These are phyloP conservation scores for Chloroceryle inda DNA, from an alignment of 2,797 vertebrate genomes.

Conservation along the genomic window DNA sequence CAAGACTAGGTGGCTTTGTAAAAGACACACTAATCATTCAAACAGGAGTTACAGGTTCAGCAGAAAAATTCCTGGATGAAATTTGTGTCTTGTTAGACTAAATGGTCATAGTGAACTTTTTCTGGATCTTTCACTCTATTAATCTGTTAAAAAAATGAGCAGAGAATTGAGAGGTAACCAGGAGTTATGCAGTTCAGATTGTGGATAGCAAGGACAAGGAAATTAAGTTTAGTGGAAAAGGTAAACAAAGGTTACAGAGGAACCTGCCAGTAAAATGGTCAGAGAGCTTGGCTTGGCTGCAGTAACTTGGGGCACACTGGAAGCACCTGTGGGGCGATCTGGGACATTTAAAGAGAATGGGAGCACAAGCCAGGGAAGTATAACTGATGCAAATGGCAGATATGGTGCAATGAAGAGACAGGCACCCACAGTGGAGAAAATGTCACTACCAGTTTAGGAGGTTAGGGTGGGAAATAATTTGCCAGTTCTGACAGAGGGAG, in stretches of 20 bases:
- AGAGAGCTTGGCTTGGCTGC: background rate
- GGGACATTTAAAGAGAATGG: background rate
- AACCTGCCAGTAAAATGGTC: background rate
- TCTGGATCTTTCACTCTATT: background rate
- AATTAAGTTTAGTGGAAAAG: background rate
- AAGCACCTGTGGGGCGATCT: background rate
- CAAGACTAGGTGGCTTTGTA: constrained; percentile 24
- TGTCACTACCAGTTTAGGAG: background rate
- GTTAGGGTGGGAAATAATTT: background rate
- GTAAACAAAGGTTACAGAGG: background rate
- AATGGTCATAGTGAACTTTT: background rate
- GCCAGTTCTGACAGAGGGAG: constrained; percentile 1
- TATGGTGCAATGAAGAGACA: background rate
- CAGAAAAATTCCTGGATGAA: constrained; percentile 6
- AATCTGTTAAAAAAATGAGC: constrained; percentile 10
- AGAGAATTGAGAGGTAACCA: background rate
- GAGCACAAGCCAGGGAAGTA: background rate
- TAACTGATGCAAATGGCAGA: background rate
- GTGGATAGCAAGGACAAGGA: background rate
- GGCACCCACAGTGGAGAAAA: background rate
- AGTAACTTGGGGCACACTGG: background rate
- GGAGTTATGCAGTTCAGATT: background rate
- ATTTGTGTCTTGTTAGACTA: constrained; percentile 19
- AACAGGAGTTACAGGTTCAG: constrained; percentile 27
- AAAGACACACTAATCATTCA: constrained; percentile 23